Percentiles rank a stretch among this genome's conserved stretches.
These are phyloP conservation scores for Motacilla alba DNA, from an alignment of 2,113 vertebrate genomes.

Conservation along the genomic window DNA sequence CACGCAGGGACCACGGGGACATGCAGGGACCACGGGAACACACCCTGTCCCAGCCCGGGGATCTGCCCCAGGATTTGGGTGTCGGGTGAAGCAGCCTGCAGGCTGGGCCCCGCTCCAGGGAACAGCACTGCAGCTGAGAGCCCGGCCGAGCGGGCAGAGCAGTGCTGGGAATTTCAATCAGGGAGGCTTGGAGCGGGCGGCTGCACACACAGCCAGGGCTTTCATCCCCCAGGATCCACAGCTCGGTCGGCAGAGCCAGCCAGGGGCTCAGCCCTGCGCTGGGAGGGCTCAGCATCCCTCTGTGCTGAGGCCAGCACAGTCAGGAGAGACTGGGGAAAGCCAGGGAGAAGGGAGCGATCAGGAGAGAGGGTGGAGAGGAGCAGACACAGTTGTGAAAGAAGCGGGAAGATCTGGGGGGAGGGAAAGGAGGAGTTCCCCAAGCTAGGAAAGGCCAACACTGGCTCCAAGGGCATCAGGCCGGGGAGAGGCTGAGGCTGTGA, in stretches of 20 bases:
- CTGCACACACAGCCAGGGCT: conserved; percentile 24
- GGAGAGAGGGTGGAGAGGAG: neutral
- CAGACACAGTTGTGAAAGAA: neutral
- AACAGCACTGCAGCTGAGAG: conserved; percentile 54
- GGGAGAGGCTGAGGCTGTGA: neutral
- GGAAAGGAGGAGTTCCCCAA: neutral
- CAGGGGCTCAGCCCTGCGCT: neutral
- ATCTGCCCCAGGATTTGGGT: neutral
- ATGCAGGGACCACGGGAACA: accelerated
- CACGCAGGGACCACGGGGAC: accelerated
- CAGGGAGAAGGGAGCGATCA: neutral
- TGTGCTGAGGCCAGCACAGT: neutral
- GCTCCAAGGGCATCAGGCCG: neutral
- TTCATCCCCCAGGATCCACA: conserved; percentile 9
- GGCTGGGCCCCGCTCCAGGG: conserved; percentile 17
- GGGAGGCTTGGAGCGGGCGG: neutral
- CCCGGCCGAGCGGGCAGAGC: conserved; percentile 34
- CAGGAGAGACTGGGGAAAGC: neutral
- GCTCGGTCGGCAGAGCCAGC: neutral
- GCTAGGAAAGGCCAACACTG: neutral
- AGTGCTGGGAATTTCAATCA: conserved; percentile 68
- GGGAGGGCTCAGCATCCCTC: neutral
- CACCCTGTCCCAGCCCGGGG: accelerated
- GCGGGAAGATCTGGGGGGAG: accelerated
- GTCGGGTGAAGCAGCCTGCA: neutral